Evolutionary conservation across 53 echinoderm and acorn worm genomes (phyloP).

Genomic region (Patiria pectinifera): DNA sequence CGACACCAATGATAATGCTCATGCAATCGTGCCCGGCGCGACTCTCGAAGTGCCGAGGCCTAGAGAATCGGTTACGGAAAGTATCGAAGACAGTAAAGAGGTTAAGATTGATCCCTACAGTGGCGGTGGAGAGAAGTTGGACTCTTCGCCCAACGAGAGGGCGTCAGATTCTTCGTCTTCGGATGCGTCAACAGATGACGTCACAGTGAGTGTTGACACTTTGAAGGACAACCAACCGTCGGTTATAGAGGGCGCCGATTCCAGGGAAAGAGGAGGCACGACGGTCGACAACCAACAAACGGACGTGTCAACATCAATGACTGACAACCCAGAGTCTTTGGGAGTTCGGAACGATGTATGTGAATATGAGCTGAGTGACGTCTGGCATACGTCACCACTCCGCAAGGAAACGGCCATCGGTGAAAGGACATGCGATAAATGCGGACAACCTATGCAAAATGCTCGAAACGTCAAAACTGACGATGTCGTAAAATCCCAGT

Average conservation of each 20-base stretch:
- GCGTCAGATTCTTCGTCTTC: neutral
- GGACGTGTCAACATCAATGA: neutral
- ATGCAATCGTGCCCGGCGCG: neutral
- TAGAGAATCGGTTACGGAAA: neutral
- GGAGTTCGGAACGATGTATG: neutral
- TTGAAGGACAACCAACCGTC: neutral
- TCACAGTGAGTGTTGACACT: neutral
- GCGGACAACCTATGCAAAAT: conserved; percentile 43
- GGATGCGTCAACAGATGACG: neutral
- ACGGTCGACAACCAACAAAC: neutral
- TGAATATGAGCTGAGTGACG: conserved; percentile 1
- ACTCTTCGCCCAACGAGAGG: neutral
- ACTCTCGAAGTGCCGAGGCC: neutral
- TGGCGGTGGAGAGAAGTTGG: neutral
- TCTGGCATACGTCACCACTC: neutral
- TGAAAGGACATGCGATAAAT: conserved; percentile 18
- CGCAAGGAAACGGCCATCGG: neutral
- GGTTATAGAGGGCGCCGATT: neutral
- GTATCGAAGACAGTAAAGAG: neutral
- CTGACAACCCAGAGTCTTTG: neutral
- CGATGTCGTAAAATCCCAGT: neutral
- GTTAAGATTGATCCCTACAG: neutral
- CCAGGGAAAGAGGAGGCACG: neutral
- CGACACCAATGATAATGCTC: neutral
- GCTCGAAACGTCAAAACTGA: neutral